Base-by-base conservation (phyloP, 2,888 invertebrate species). In the Macrophya alboannulata region DNA sequence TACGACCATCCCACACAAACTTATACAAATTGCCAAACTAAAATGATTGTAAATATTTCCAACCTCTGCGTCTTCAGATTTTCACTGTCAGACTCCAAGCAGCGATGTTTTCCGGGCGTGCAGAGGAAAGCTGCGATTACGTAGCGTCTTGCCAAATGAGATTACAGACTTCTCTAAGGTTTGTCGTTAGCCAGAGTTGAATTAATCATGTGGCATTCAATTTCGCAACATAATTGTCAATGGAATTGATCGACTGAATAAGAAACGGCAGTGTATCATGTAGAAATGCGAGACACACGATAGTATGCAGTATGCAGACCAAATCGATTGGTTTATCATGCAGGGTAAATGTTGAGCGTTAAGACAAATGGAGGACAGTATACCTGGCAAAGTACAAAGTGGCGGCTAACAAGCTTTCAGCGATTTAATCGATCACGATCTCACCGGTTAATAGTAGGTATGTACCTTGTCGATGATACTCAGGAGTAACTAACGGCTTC, bases 111-210 rank as follows among this genome's bases (percentile, higher is more conserved):
- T 48, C 55, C 55, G 5, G 31, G 51, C 25, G 48, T 77, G 51
- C 55, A 55, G 3, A 51, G 55, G 77, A 77, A 77, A 77, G 77
- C 48, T 77, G 12, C 15, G 51, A 77, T 48, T 77, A 51, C 76
- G 43, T 21, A 59, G 10, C 62, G 62, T 25, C 43, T 81, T 43
- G 79, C 79, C 79, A 81, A 81, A 62, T 21, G 40, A 51, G 62
- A 37, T 40, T 62, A 43, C 9, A 45, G 21, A 5, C 62, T 43
- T 6, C 2, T 43, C 31, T 81, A 25, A 43, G 74, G 25, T 74
- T 25, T 25, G 15, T 31, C 31, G 31, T 31, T 31, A 1, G 74
- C 21, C 48, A 43, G 45, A 74, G 21, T 77, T 77, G 4, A 77
- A 51, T 55, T 17, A 55, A 17, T 51, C 31, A 55, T 77, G 55